Base-by-base conservation (phyloP, 2,113 vertebrate species). In the Phyllostomus hastatus region DNA sequence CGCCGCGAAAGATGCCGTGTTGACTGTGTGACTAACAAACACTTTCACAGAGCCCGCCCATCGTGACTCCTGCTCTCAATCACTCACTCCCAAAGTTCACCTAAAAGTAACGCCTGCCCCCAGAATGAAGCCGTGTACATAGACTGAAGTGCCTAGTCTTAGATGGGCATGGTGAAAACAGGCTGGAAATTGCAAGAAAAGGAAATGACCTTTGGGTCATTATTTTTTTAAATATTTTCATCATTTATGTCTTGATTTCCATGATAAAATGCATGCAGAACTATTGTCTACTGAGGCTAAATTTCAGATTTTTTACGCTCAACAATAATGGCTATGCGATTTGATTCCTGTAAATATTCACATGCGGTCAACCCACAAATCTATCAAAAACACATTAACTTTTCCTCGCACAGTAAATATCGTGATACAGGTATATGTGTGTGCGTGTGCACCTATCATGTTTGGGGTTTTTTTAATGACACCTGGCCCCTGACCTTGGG, bases 141-240 rank as follows among this genome's bases (percentile, higher is more conserved):
- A 72, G 11, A 76, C 10, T 70, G 24, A 78, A 91, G 48, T 38
- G 38, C 35, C 70, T 94, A n/a, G 50, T 81, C 82, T 92, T n/a
- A 87, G 31, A 54, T 0, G n/a, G 64, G 16, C 64, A 70, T 7
- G 54, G 52, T 31, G 20, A 94, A 93, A 89, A 66, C 5, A 57
- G 67, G 50, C 66, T 78, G 35, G 70, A 91, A 95, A 80, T 88
- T 24, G 76, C 66, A 88, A 81, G 50, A 80, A 79, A 91, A 94
- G 50, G 75, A 79, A 91, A 94, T 5, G 57, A 86, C 8, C 16
- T 41, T 26, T 80, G 73, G 69, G 26, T 28, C 46, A 16, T 59
- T 93, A 3, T 41, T 73, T 48, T 6, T 9, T 17, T 43, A 73
- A 79, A 66, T 66, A 28, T n/a, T 19, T 76, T 90, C 43, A 79